A percentile compares a stretch with the other conserved stretches of the same genome.
phyloP scores from a whole-genome alignment of 2,888 invertebrate genomes.

The Cheilosia soror region DNA sequence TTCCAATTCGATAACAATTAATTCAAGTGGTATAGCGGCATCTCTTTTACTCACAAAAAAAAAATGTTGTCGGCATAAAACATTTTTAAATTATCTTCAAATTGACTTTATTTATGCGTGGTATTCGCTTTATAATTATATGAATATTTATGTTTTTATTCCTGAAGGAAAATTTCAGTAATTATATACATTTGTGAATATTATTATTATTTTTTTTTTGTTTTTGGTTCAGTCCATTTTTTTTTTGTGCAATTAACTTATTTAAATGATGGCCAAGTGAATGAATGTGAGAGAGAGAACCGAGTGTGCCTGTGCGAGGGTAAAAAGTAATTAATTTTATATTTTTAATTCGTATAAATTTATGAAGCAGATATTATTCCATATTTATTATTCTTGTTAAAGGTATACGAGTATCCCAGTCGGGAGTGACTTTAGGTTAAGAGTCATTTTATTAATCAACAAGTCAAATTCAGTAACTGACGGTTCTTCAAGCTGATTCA shows the following conservation, averaged over 20 bases:
- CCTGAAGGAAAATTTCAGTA: slow-evolving; percentile 63
- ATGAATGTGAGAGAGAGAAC: background rate
- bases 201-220: background rate
- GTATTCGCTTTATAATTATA: slow-evolving; percentile 59
- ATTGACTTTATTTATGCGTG: slow-evolving; percentile 71
- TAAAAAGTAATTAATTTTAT: slow-evolving; percentile 34
- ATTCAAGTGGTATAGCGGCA: slow-evolving; percentile 59
- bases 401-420: background rate
- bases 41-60: slow-evolving; percentile 22
- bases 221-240: background rate
- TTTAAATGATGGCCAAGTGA: slow-evolving; percentile 37
- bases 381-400: background rate
- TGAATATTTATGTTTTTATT: slow-evolving; percentile 70
- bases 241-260: slow-evolving; percentile 40
- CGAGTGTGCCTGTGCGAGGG: background rate
- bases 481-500: too few relatives aligned
- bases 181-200: slow-evolving; percentile 47
- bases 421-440: too few relatives aligned
- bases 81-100: slow-evolving; percentile 63
- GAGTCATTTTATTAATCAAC: too few relatives aligned
- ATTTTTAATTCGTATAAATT: slow-evolving; percentile 37
- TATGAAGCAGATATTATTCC: slow-evolving; percentile 1
- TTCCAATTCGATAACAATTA: slow-evolving; percentile 73
- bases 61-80: slow-evolving; percentile 38
- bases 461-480: too few relatives aligned